Evolutionary conservation across 2,888 invertebrate species (phyloP), one percentile per base, ranked within the genome.

Genomic region (Toxonevra muliebris): DNA sequence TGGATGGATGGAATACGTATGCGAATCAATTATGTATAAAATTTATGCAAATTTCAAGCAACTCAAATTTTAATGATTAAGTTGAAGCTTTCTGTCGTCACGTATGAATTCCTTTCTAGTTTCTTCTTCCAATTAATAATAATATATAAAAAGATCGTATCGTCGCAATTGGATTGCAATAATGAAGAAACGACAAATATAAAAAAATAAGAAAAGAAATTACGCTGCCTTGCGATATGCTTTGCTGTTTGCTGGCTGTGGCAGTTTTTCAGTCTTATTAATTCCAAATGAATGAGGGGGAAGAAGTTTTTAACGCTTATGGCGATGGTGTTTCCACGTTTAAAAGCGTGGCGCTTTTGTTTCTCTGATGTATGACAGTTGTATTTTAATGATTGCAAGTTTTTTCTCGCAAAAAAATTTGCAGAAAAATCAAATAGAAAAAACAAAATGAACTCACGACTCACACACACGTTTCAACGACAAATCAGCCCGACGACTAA

Each of bases 221-320:
- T 30, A 30, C 30, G 30, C 30, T 30, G 30, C 30, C 30, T 7
- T 30, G 7, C 30, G n/a, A n/a, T n/a, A n/a, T n/a, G 30, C 7
- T 30, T 30, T 30, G 30, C 30, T 30, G 7, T 57, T 55, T 48
- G 60, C 17, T 30, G 61, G 53, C 54, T 61, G 50, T 61, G 50
- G 66, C 61, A 41, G n/a, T 30, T 58, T 45, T 54, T 59, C 63
- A 68, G 67, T 68, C 67, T 68, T 67, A 67, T 67, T 53, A 59
- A 57, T 60, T 68, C 48, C 30, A 60, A 30, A 30, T 30, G 30
- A 30, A n/a, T n/a, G 30, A 30, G 30, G 30, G 30, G 30, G 3
- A 7, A 30, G 7, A 7, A 30, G 30, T 30, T 4, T 30, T 30
- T 30, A n/a, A 30, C 30, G 30, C 30, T 30, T 30, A 30, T 30